phyloP scores from a whole-genome alignment of 1,140 invertebrate genomes.

The Artemia franciscana region DNA sequence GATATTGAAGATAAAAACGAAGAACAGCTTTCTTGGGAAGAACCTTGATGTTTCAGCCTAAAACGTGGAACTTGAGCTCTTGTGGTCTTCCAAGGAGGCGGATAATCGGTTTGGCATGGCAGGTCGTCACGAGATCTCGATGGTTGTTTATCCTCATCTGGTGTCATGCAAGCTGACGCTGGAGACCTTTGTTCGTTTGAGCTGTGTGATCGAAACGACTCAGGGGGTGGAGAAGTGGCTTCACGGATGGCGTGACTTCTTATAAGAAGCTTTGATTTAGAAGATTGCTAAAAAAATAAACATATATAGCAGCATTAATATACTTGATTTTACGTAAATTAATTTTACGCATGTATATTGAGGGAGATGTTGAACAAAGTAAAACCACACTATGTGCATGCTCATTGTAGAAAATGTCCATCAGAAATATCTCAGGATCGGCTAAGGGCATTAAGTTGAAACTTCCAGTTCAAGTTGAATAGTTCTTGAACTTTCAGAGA shows the following conservation, averaged over 20 bases:
- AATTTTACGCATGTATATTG: no score
- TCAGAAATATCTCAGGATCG: no score
- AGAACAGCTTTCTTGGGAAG: slow-evolving; percentile 33
- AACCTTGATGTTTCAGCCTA: slow-evolving; percentile 33
- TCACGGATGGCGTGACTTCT: slow-evolving; percentile 71
- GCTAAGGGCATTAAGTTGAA: no score
- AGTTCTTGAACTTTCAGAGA: no score
- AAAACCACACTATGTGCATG: no score
- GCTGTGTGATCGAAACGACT: slow-evolving; percentile 23
- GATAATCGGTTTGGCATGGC: background rate
- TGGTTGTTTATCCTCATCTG: slow-evolving; percentile 16
- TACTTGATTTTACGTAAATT: no score
- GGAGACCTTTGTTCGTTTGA: slow-evolving; percentile 3
- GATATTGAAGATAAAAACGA: slow-evolving; percentile 35
- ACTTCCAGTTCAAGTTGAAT: no score
- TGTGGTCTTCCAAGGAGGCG: slow-evolving; percentile 3
- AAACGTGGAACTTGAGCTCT: slow-evolving; percentile 21
- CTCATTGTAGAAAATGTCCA: no score
- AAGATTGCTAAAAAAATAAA: slow-evolving; percentile 7
- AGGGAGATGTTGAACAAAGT: no score
- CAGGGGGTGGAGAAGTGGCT: slow-evolving; percentile 54
- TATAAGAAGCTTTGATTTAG: slow-evolving; percentile 58
- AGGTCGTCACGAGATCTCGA: slow-evolving; percentile 15
- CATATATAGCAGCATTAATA: no score
- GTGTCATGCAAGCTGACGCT: slow-evolving; percentile 3